Evolutionary conservation across 2,797 vertebrate genomes (phyloP).

Genomic region (Coranthus polyacanthus): DNA sequence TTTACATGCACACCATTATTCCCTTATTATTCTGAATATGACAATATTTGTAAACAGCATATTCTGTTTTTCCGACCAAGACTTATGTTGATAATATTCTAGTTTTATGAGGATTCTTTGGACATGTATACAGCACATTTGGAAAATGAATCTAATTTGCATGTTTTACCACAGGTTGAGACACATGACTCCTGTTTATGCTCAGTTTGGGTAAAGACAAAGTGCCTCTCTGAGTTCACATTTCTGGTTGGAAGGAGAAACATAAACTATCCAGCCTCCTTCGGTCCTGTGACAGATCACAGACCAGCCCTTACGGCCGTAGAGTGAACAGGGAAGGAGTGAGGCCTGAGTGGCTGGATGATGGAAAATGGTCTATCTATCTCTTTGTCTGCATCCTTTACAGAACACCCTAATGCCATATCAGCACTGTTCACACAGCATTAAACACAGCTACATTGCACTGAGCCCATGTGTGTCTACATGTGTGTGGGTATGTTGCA

Average conservation of each 20-base stretch:
- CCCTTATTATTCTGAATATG: too few relatives aligned
- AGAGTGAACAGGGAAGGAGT: constrained; percentile 1
- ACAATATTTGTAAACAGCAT: too few relatives aligned
- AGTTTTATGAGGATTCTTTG: too few relatives aligned
- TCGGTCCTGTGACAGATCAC: neutral
- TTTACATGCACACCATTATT: too few relatives aligned
- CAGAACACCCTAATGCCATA: constrained; percentile 55
- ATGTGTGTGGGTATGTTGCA: constrained; percentile 11
- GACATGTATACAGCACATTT: too few relatives aligned
- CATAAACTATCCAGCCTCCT: neutral
- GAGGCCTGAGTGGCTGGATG: neutral
- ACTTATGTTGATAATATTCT: too few relatives aligned
- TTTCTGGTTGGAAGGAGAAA: too few relatives aligned
- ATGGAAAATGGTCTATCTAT: constrained; percentile 17
- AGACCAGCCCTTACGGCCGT: neutral
- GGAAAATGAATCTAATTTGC: too few relatives aligned
- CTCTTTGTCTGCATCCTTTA: constrained; percentile 43
- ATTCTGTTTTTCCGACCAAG: too few relatives aligned
- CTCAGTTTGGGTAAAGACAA: constrained; percentile 8
- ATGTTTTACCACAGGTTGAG: too few relatives aligned
- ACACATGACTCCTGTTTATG: too few relatives aligned
- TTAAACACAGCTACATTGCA: constrained; percentile 64
- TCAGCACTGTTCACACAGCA: constrained; percentile 76
- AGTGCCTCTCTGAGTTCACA: too few relatives aligned
- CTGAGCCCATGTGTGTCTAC: constrained; percentile 12